Evolutionary conservation across 2,113 vertebrate genomes (phyloP).

Genomic region (Phaethon lepturus): DNA sequence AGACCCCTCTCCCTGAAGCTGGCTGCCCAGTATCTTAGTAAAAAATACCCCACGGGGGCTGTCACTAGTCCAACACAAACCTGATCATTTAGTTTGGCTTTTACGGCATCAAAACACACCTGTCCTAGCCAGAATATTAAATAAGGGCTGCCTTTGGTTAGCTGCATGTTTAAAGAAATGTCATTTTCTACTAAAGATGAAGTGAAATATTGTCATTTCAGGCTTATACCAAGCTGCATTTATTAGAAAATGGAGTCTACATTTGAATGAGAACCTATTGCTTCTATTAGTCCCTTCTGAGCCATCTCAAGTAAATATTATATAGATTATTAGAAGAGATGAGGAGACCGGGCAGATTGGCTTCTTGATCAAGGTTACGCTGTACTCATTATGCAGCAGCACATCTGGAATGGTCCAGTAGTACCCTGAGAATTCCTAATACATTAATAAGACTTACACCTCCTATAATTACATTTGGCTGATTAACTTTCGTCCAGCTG

Average conservation of each 20-base stretch:
- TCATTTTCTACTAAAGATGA: neutral
- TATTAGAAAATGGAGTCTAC: slow-evolving; percentile 51
- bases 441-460: slow-evolving; percentile 72
- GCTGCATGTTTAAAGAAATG: neutral
- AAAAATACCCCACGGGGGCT: neutral
- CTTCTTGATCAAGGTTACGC: slow-evolving; percentile 69
- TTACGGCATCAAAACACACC: neutral
- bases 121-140: neutral
- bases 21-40: neutral
- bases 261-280: slow-evolving; percentile 54
- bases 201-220: slow-evolving; percentile 32
- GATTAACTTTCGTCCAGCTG: slow-evolving; percentile 81
- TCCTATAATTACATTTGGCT: slow-evolving; percentile 74
- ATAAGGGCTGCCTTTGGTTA: neutral
- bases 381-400: slow-evolving; percentile 66
- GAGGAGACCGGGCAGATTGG: neutral
- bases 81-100: neutral
- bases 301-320: slow-evolving; percentile 48
- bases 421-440: slow-evolving; percentile 74
- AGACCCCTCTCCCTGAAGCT: accelerated
- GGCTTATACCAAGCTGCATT: neutral
- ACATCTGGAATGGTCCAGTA: slow-evolving; percentile 71
- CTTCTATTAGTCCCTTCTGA: slow-evolving; percentile 55
- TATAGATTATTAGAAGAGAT: slow-evolving; percentile 51
- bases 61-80: neutral